phyloP scores from a whole-genome alignment of 2,113 vertebrate species.

The Vicugna pacos region DNA sequence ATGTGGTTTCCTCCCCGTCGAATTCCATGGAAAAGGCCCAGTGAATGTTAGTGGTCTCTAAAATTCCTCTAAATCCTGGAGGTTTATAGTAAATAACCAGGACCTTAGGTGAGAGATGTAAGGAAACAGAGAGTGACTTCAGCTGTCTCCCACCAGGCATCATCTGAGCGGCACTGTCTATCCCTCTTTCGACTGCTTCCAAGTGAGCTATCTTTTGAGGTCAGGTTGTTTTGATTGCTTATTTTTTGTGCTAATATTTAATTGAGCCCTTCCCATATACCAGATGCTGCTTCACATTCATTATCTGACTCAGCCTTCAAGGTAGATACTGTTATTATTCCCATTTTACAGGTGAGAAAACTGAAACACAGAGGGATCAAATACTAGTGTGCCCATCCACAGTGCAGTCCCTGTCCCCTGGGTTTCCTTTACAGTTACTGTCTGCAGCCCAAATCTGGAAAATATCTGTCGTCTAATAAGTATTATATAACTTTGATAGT shows the following conservation, averaged over 20 bases:
- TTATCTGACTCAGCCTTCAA: not conserved
- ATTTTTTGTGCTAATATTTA: not conserved
- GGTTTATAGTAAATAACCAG: not conserved
- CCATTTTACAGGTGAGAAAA: slow-evolving; percentile 29
- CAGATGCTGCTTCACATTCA: not conserved
- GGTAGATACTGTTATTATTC: not conserved
- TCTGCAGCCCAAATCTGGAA: not conserved
- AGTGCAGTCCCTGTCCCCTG: not conserved
- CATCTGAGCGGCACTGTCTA: not conserved
- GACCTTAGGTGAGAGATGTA: not conserved
- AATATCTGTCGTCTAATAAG: not conserved
- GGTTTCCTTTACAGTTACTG: not conserved
- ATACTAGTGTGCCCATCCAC: too few species aligned
- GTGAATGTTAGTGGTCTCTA: not conserved
- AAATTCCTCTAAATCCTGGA: not conserved
- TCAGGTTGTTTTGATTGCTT: not conserved
- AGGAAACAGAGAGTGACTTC: not conserved
- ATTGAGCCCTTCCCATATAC: not conserved
- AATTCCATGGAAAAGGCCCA: not conserved
- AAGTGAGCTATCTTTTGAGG: not conserved
- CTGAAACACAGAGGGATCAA: not conserved
- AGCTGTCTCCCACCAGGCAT: not conserved
- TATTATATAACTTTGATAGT: not conserved
- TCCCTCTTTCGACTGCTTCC: not conserved
- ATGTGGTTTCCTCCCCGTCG: not conserved